A percentile compares a stretch with the other conserved stretches of the same genome.
These are phyloP conservation scores for Acrobasis repandana DNA, from an alignment of 2,888 invertebrate genomes.

Conservation along the genomic window DNA sequence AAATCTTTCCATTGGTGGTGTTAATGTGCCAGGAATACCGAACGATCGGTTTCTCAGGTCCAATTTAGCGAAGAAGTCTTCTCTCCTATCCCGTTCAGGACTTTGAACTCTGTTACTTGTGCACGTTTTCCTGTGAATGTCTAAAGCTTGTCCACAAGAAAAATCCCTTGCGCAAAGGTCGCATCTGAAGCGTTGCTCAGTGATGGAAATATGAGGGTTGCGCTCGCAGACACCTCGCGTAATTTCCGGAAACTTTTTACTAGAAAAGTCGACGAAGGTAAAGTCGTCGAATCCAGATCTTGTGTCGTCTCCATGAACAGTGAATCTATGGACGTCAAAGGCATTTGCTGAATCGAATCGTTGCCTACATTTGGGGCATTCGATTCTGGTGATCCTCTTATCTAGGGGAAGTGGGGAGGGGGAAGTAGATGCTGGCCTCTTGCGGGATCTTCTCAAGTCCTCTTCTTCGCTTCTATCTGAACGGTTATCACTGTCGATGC, in stretches of 20 bases:
- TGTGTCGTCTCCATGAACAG: slow-evolving; percentile 83
- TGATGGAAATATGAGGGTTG: slow-evolving; percentile 81
- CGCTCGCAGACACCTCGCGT: slow-evolving; percentile 89
- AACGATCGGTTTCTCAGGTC: slow-evolving; percentile 89
- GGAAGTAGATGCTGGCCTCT: slow-evolving; percentile 69
- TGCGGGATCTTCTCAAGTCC: slow-evolving; percentile 60
- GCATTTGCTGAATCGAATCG: slow-evolving; percentile 89
- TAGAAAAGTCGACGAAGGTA: slow-evolving; percentile 90
- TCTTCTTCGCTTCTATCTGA: slow-evolving; percentile 82
- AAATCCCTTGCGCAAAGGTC: slow-evolving; percentile 88
- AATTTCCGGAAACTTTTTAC: slow-evolving; percentile 90
- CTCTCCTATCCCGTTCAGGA: slow-evolving; percentile 85
- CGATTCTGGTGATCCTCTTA: slow-evolving; percentile 74
- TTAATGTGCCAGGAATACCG: slow-evolving; percentile 71
- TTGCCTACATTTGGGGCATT: slow-evolving; percentile 88
- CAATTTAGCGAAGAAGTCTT: slow-evolving; percentile 91
- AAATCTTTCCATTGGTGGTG: slow-evolving; percentile 71
- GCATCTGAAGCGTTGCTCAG: slow-evolving; percentile 86
- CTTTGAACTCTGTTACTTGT: slow-evolving; percentile 60
- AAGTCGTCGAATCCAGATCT: slow-evolving; percentile 87
- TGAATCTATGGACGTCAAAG: slow-evolving; percentile 87
- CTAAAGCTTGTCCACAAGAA: slow-evolving; percentile 86
- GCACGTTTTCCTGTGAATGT: slow-evolving; percentile 84
- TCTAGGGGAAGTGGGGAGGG: slow-evolving; percentile 65
- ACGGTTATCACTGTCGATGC: slow-evolving; percentile 82